Base-by-base conservation (phyloP, 1,140 invertebrate species). In the fruit fly (Drosophila melanogaster) region DNA sequence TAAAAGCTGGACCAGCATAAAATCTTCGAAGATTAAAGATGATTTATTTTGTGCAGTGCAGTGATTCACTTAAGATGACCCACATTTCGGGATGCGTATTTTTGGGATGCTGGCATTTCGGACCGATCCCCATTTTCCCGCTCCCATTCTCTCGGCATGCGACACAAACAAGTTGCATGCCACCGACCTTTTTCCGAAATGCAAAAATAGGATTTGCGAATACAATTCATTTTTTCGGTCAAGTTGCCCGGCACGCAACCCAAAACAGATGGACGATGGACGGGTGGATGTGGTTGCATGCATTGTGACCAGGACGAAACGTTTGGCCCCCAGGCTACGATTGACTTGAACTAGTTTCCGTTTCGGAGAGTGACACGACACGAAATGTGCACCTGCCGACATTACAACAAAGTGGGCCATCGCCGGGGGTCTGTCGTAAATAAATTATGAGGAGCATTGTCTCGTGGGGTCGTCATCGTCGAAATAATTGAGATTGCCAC, bases 271-370 rank as follows among this genome's bases (percentile, higher is more conserved):
- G 64, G 40, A 69, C 49, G 10, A 61, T 24, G 22, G 57, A 37
- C 43, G 19, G 43, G 30, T 37, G 17, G 30, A 33, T 41, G 30
- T 38, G 37, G 37, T 14, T 54, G 73, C 46, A 47, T 54, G 73
- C 46, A 47, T 41, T 51, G 71, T 79, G 79, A 77, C 55, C 81
- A 74, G 74, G 75, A 75, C 64, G 54, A 53, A 41, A 49, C 8
- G 50, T 19, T 4, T 64, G 62, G 33, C 69, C 77, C 61, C 50
- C 62, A 74, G 59, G 69, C 62, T 61, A 56, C 78, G 84, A 86
- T 87, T 79, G 83, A 86, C 83, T 86, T 87, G 64, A 87, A 86
- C 83, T 83, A 87, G 83, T 86, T 86, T 59, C 65, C 84, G 30
- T 55, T 22, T 22, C 19, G 65, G 75, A 58, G 60, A 71, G 64